Conservation (phyloP, 1,140 invertebrate genomes). For the Ceratina australensis region DNA sequence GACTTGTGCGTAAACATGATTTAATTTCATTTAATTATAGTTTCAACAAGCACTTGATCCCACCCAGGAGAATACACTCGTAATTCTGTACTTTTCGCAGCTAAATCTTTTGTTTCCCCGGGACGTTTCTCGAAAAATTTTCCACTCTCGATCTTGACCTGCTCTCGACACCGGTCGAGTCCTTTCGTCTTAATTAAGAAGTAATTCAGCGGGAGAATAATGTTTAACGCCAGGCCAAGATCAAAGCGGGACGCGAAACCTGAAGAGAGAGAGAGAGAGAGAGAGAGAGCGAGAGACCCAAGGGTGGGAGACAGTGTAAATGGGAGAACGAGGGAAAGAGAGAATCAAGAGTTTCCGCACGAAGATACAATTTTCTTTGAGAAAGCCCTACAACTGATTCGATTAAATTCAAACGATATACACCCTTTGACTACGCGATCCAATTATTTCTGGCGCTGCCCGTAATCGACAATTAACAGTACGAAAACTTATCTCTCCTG, state of each 20-base stretch:
- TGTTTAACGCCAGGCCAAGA: constrained; percentile 36
- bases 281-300: no score
- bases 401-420: constrained; percentile 69
- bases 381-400: constrained; percentile 63
- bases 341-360: constrained; percentile 59
- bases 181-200: constrained; percentile 55
- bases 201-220: constrained; percentile 53
- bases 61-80: no score
- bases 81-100: not conserved
- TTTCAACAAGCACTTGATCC: no score
- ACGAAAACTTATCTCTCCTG: constrained; percentile 45
- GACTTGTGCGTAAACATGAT: no score
- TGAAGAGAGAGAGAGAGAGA: no score
- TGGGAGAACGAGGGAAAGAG: not conserved
- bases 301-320: no score
- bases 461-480: constrained; percentile 73
- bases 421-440: constrained; percentile 67
- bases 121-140: constrained; percentile 13
- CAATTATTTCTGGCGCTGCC: constrained; percentile 75
- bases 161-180: not conserved
- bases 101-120: constrained; percentile 10
- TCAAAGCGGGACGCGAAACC: constrained; percentile 33
- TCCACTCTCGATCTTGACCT: constrained; percentile 30
- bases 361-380: constrained; percentile 59
- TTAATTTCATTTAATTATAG: no score